phyloP scores from a whole-genome alignment of 2,113 vertebrate species.

The Leptosomus discolor region DNA sequence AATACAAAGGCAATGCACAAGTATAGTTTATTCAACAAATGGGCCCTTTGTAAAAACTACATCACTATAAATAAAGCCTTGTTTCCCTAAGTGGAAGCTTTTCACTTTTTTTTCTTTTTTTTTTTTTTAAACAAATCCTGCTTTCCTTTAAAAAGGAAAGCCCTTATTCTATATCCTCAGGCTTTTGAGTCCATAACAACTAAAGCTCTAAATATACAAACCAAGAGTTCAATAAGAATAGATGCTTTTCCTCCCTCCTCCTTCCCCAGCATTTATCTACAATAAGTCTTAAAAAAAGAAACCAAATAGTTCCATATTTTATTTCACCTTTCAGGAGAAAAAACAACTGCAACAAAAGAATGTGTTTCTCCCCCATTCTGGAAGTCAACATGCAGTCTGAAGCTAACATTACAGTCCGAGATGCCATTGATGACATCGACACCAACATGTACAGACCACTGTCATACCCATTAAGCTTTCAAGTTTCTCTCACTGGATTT shows the following conservation, averaged over 20 bases:
- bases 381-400: slow-evolving; percentile 92
- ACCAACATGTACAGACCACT: slow-evolving; percentile 87
- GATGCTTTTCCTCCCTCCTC: background rate
- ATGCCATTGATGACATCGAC: slow-evolving; percentile 87
- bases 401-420: slow-evolving; percentile 93
- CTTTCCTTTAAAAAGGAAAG: slow-evolving; percentile 6
- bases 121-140: background rate
- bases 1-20: slow-evolving; percentile 12
- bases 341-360: slow-evolving; percentile 84
- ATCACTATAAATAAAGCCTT: slow-evolving; percentile 26
- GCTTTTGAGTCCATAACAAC: slow-evolving; percentile 18
- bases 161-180: background rate
- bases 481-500: slow-evolving; percentile 95
- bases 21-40: slow-evolving; percentile 30
- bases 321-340: slow-evolving; percentile 78
- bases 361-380: slow-evolving; percentile 87
- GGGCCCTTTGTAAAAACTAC: slow-evolving; percentile 22
- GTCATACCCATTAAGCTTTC: slow-evolving; percentile 92
- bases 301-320: slow-evolving; percentile 66
- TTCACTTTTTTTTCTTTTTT: background rate
- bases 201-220: slow-evolving; percentile 14
- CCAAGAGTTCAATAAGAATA: background rate
- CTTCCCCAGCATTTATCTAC: background rate
- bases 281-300: slow-evolving; percentile 8
- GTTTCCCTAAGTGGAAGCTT: slow-evolving; percentile 35